These are phyloP conservation scores for Augochlora pura DNA, from an alignment of 1,140 invertebrate species.

Conservation along the genomic window DNA sequence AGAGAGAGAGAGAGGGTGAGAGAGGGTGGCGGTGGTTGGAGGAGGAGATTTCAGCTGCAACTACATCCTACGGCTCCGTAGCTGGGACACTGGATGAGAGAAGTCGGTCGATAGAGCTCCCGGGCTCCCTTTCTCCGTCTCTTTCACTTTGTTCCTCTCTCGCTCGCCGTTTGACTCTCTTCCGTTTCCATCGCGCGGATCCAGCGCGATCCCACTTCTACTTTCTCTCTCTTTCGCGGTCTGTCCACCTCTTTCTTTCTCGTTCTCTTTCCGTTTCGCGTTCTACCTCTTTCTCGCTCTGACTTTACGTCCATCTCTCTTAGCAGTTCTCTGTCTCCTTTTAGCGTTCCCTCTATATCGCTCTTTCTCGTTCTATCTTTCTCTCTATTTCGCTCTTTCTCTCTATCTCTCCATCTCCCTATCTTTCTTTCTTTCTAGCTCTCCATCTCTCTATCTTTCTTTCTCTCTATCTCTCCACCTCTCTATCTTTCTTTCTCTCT, in stretches of 20 bases:
- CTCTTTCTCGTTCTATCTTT: conserved; percentile 21
- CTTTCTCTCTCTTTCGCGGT: conserved; percentile 54
- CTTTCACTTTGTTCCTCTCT: conserved; percentile 51
- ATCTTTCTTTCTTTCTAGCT: conserved; percentile 30
- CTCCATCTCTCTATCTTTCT: no score
- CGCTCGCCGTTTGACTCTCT: conserved; percentile 1
- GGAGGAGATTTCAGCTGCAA: conserved; percentile 65
- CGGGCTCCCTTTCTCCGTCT: conserved; percentile 59
- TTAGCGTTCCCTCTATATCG: not conserved
- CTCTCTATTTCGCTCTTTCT: conserved; percentile 46
- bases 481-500: no score
- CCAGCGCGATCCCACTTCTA: not conserved
- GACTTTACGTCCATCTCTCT: no score
- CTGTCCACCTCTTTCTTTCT: not conserved
- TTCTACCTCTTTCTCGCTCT: conserved; percentile 26
- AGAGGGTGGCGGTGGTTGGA: conserved; percentile 9
- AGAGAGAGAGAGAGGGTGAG: not conserved
- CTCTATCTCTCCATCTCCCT: not conserved
- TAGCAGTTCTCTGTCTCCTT: conserved; percentile 37
- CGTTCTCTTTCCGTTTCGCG: conserved; percentile 21
- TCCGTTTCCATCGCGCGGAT: conserved; percentile 19
- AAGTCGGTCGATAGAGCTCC: conserved; percentile 77
- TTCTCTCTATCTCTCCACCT: not conserved
- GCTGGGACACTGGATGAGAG: conserved; percentile 74
- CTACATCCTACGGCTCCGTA: conserved; percentile 67